phyloP scores from a whole-genome alignment of 2,888 invertebrate species.

The Tipula helvola region DNA sequence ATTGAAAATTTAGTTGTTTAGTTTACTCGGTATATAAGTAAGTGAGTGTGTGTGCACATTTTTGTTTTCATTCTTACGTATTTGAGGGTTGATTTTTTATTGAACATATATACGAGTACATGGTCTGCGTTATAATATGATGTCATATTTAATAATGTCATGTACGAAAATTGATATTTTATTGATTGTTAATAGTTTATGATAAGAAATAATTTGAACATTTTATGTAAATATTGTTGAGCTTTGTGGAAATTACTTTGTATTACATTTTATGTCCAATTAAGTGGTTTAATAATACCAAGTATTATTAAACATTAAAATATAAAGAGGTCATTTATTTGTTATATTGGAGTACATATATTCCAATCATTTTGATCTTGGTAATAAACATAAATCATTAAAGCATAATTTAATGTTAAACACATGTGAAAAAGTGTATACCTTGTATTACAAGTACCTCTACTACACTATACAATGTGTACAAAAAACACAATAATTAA shows the following conservation, averaged over 20 bases:
- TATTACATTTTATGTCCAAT: not conserved
- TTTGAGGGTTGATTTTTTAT: not conserved
- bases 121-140: not conserved
- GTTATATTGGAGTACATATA: not conserved
- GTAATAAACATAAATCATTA: not conserved
- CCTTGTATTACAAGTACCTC: not conserved
- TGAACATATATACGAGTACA: not conserved
- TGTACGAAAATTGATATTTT: not conserved
- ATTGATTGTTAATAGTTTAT: not conserved
- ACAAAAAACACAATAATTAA: not conserved
- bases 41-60: not conserved
- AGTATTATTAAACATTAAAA: not conserved
- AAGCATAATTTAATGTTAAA: not conserved
- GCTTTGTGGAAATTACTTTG: not conserved
- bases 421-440: not conserved
- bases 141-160: not conserved
- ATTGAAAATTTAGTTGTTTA: not conserved
- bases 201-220: not conserved
- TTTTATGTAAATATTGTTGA: not conserved
- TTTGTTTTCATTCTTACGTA: not conserved
- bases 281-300: not conserved
- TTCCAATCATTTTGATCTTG: not conserved
- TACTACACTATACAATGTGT: not conserved
- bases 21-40: not conserved
- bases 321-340: not conserved